Percentiles rank a stretch among this genome's conserved stretches.
Evolutionary conservation across 2,888 invertebrate genomes (phyloP).

Genomic region (Cetonia aurata): DNA sequence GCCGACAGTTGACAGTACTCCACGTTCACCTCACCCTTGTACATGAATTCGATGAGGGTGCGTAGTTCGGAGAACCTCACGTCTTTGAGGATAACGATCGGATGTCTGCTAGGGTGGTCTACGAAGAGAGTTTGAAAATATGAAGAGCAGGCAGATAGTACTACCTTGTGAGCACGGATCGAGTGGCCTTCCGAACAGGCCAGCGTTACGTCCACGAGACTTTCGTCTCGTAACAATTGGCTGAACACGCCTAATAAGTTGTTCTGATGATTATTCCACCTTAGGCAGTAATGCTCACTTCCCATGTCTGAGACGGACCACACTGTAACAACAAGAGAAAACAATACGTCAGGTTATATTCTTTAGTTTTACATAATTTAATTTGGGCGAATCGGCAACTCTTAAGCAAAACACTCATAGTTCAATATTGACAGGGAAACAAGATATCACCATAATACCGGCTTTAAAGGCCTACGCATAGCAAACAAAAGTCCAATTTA

Average conservation of each 20-base stretch:
- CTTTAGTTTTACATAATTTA: no score
- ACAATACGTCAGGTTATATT: no score
- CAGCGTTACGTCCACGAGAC: conserved; percentile 95
- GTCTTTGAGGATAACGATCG: conserved; percentile 95
- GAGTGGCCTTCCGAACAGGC: conserved; percentile 96
- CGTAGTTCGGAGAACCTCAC: conserved; percentile 91
- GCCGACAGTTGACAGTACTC: conserved; percentile 93
- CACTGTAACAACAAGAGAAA: conserved; percentile 70
- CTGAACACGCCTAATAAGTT: conserved; percentile 97
- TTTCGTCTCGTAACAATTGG: conserved; percentile 95
- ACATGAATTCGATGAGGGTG: conserved; percentile 96
- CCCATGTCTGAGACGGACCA: conserved; percentile 95
- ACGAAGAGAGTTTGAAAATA: conserved; percentile 95
- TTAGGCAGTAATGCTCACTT: conserved; percentile 98
- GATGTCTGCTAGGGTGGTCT: conserved; percentile 92
- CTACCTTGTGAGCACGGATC: conserved; percentile 94
- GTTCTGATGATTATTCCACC: conserved; percentile 99
- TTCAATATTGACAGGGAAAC: no score
- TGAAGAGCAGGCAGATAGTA: conserved; percentile 94
- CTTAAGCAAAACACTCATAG: no score
- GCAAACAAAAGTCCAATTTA: no score
- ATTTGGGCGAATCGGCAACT: no score
- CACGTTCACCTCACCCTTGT: conserved; percentile 95
- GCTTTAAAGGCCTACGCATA: no score
- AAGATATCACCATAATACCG: no score